These are phyloP conservation scores for Branchinecta sandiegonensis DNA, from an alignment of 2,888 invertebrate genomes.

Conservation along the genomic window DNA sequence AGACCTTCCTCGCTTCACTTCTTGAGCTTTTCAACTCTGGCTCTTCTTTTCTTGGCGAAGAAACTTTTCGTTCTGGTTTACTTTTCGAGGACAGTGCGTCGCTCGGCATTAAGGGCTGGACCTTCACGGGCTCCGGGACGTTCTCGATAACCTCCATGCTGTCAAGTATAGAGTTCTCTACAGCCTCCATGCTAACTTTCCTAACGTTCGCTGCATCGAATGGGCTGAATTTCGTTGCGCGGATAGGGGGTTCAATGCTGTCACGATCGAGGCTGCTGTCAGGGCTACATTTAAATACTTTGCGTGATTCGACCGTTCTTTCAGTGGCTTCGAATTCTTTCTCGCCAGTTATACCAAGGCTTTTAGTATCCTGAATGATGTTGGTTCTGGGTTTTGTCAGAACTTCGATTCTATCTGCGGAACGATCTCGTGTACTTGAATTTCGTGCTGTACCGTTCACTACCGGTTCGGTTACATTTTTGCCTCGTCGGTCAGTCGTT, in stretches of 20 bases:
- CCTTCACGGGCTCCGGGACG: neutral
- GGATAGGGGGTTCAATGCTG: constrained; percentile 1
- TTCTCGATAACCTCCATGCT: neutral
- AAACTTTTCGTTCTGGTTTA: too few species aligned
- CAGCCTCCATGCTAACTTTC: neutral
- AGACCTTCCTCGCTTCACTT: neutral
- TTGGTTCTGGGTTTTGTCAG: too few species aligned
- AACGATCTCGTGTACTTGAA: neutral
- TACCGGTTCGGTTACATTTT: neutral
- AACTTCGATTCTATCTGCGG: neutral
- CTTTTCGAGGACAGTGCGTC: neutral
- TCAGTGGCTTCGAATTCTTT: neutral
- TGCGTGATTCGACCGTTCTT: neutral
- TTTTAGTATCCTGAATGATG: neutral
- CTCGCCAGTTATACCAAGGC: neutral
- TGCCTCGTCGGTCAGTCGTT: neutral
- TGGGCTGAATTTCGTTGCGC: neutral
- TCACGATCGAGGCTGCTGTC: neutral
- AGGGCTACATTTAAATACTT: constrained; percentile 6
- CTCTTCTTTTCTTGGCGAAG: neutral
- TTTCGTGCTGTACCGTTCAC: neutral
- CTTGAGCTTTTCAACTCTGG: neutral
- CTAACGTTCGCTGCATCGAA: neutral
- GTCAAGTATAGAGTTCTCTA: neutral
- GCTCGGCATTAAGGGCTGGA: neutral